A percentile compares a stretch with the other conserved stretches of the same genome.
Conservation (phyloP, 2,797 vertebrate species). For the Leontocebus nigricollis region DNA sequence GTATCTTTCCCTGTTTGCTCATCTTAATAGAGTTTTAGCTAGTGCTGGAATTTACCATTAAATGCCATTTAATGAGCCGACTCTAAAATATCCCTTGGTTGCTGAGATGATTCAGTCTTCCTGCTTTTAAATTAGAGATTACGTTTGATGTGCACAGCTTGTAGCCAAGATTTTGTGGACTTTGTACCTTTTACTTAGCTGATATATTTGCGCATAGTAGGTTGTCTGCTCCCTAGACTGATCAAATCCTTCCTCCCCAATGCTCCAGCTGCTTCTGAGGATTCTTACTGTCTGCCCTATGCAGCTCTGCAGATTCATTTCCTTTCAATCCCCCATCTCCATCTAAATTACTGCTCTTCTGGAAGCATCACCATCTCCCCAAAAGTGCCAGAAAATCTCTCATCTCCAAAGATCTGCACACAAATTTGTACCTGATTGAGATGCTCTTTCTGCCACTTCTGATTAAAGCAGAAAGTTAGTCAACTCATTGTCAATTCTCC, state of each 20-base stretch:
- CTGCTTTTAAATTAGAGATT: slow-evolving; percentile 25
- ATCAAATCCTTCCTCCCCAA: background rate
- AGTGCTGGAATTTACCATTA: background rate
- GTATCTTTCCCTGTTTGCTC: background rate
- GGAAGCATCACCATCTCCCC: background rate
- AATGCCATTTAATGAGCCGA: background rate
- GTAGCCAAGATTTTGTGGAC: background rate
- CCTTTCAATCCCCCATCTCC: accelerated
- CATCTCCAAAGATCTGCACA: background rate
- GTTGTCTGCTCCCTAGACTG: background rate
- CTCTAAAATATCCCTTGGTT: background rate
- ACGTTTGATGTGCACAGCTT: background rate
- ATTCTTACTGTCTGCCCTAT: background rate
- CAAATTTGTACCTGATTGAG: background rate
- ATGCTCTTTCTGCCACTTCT: background rate
- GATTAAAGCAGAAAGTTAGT: background rate
- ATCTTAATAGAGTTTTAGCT: background rate
- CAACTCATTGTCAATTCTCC: background rate
- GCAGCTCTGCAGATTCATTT: background rate
- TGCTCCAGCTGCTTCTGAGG: no score
- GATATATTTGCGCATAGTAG: background rate
- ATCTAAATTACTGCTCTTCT: background rate
- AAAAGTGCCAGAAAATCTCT: background rate
- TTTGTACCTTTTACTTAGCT: background rate
- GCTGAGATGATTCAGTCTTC: background rate